Conservation (phyloP, 2,797 vertebrate genomes). For the Gobio occitaniae region DNA sequence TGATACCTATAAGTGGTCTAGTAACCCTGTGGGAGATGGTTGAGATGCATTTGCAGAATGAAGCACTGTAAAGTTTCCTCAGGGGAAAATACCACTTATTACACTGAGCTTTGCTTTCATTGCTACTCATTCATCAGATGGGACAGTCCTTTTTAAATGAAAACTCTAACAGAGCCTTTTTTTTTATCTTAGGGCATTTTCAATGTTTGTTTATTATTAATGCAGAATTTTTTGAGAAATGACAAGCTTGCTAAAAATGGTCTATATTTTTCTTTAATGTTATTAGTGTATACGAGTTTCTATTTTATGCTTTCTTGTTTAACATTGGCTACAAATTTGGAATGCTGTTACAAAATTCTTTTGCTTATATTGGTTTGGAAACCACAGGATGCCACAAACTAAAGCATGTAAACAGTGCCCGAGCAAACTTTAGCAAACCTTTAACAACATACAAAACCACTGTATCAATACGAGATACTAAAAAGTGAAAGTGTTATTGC, state of each 20-base stretch:
- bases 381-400: not conserved
- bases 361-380: not conserved
- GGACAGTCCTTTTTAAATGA: slow-evolving; percentile 26
- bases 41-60: slow-evolving; percentile 3
- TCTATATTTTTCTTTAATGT: not conserved
- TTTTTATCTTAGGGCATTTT: no score
- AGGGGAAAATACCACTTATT: slow-evolving; percentile 45
- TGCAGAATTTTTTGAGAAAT: not conserved
- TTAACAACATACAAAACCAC: slow-evolving; percentile 1
- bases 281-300: not conserved
- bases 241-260: not conserved
- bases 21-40: slow-evolving; percentile 39
- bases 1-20: slow-evolving; percentile 31
- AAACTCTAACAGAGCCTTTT: not conserved
- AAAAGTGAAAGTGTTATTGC: not conserved
- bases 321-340: not conserved
- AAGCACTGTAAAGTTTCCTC: slow-evolving; percentile 39
- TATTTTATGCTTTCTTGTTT: not conserved
- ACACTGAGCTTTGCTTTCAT: slow-evolving; percentile 28
- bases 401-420: not conserved
- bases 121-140: slow-evolving; percentile 33
- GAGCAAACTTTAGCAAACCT: not conserved
- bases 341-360: not conserved
- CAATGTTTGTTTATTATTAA: no score
- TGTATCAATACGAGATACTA: not conserved